These are phyloP conservation scores for Ischnura elegans DNA, from an alignment of 2,888 invertebrate species.

Conservation along the genomic window DNA sequence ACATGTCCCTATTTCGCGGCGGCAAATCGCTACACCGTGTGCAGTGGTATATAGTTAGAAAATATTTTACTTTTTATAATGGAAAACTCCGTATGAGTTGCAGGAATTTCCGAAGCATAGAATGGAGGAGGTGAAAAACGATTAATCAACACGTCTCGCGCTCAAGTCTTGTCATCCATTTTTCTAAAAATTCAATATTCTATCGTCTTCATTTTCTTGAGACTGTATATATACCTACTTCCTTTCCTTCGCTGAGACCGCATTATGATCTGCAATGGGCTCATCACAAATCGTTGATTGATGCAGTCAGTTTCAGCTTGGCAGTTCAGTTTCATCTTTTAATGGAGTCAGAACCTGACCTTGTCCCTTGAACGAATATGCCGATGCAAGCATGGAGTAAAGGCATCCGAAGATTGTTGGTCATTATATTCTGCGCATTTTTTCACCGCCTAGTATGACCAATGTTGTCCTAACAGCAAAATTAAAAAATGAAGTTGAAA, in stretches of 20 bases:
- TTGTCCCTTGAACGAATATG: not conserved
- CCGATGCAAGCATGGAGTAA: not conserved
- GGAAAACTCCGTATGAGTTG: not conserved
- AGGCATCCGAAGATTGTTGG: not conserved
- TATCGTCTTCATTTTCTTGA: not conserved
- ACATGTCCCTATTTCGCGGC: not conserved
- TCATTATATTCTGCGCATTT: not conserved
- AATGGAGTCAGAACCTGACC: not conserved
- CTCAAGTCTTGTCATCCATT: conserved; percentile 10
- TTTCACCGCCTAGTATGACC: not conserved
- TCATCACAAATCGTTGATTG: not conserved
- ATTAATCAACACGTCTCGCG: not conserved
- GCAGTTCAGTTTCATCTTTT: conserved; percentile 1
- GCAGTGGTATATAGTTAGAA: not conserved
- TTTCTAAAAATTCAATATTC: conserved; percentile 11
- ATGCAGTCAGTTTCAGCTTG: not conserved
- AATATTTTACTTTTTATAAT: not conserved
- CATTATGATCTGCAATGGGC: not conserved
- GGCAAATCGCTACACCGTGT: not conserved
- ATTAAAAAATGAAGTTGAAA: no score
- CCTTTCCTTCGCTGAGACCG: not conserved
- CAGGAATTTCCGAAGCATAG: not conserved
- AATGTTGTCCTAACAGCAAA: no score
- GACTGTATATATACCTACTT: not conserved
- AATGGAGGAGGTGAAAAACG: not conserved